Evolutionary conservation across 2,888 invertebrate genomes (phyloP).

Genomic region (Dioctria rufipes): DNA sequence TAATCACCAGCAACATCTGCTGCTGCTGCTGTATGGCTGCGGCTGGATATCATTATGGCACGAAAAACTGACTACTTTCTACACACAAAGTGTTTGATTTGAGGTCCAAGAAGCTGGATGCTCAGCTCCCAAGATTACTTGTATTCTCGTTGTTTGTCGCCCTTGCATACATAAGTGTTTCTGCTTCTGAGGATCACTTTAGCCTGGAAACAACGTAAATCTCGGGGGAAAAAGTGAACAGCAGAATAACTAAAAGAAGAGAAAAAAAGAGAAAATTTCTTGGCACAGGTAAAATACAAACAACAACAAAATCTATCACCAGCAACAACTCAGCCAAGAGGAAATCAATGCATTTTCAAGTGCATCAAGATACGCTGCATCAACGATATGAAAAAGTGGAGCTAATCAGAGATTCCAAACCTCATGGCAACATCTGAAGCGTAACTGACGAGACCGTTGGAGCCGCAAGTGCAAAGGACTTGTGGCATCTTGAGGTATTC

Average conservation of each 20-base stretch:
- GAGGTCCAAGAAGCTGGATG: conserved; percentile 37
- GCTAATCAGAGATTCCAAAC: conserved; percentile 44
- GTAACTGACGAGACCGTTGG: conserved; percentile 33
- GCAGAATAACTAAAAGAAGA: not conserved
- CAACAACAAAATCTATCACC: not conserved
- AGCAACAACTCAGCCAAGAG: conserved; percentile 34
- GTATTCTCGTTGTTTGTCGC: conserved; percentile 37
- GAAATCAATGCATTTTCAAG: conserved; percentile 43
- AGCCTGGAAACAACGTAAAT: not conserved
- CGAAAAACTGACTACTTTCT: conserved; percentile 43
- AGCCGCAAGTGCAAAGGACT: conserved; percentile 47
- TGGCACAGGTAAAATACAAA: conserved; percentile 12
- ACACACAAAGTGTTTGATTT: conserved; percentile 48
- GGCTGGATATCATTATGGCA: conserved; percentile 29
- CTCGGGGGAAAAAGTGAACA: conserved; percentile 13
- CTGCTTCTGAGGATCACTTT: conserved; percentile 40
- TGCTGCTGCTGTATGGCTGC: conserved; percentile 9
- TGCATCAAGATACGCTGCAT: conserved; percentile 24
- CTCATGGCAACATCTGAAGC: conserved; percentile 28
- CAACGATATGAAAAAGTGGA: conserved; percentile 47
- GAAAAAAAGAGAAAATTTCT: not conserved
- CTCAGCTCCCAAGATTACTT: conserved; percentile 1
- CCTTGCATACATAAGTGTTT: conserved; percentile 33
- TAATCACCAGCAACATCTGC: conserved; percentile 7
- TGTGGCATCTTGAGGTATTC: conserved; percentile 37